Base-by-base conservation (phyloP, 1,140 invertebrate species). In the Bemisia tabaci region DNA sequence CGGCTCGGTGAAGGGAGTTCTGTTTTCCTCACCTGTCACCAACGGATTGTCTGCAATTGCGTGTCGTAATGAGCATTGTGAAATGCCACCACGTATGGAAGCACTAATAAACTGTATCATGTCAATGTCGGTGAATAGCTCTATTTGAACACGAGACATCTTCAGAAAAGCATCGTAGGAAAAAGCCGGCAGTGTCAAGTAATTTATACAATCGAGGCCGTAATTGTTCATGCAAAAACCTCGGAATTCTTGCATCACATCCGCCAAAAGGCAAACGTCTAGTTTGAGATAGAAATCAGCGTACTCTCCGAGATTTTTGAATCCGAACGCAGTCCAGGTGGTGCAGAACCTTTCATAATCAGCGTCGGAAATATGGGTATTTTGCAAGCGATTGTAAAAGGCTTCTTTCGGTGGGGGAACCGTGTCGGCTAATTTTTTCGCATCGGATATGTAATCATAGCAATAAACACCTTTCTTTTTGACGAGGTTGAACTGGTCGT, bases 141-240 rank as follows among this genome's bases (percentile, higher is more conserved):
- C 73, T 25, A 77, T 63, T 67, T 73, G 60, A 21, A 74, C 64
- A 67, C 71, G 60, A 1, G 74, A 77, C 60, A 70, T 67, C 67
- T 74, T 76, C 63, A 79, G 69, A 74, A 76, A 76, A 22, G 73
- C 72, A 68, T 77, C 74, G n/a, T 11, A 63, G 25, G 23, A 23
- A 9, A 25, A 25, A 25, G 12, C 12, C 22, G 12, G 62, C 2
- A 25, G n/a, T 21, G 12, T 25, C 26, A 67, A 72, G 71, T 77
- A 79, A 59, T 76, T 72, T 26, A 9, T 21, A 5, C n/a, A n/a
- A n/a, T n/a, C n/a, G n/a, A n/a, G n/a, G n/a, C n/a, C n/a, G n/a
- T n/a, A n/a, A n/a, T n/a, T 66, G n/a, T 59, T 12, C 0, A 69
- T 77, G 22, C 77, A 73, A 0, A 86, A 71, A 27, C 83, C 84